Evolutionary conservation across 1,140 invertebrate genomes (phyloP), one percentile per base, ranked within the genome.

Genomic region (Megathymus violae): DNA sequence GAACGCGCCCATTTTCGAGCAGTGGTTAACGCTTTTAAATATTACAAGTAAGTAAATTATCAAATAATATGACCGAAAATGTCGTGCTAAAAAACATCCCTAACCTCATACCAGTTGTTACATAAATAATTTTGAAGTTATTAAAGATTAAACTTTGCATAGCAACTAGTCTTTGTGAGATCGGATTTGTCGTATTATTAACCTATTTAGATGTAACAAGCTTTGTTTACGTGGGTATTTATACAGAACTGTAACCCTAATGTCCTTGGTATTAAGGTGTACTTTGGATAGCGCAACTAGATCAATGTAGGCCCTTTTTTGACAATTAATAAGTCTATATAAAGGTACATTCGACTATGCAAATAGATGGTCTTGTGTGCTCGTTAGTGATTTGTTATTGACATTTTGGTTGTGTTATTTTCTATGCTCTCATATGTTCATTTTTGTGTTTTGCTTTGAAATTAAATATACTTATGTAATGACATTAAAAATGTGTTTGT

Each of bases 1-100:
- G 96, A 97, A 79, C 93, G 93, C 68, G 93, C 94, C 64, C 96
- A 97, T 84, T 97, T 97, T 89, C 92, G 94, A 67, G 93, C 95
- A 14, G 95, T 97, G 69, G 92, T 97, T 1, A 93, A 94, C 67
- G 96, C 96, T 51, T 97, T 97, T 80, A 94, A 93, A 91, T 94
- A 94, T 85, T 97, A 97, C 91, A 96, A 94, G 96, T 96, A 85
- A 92, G 91, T 89, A 25, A 63, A 71, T 52, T 61, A 38, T 61
- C 52, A 50, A 46, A 70, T 46, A 78, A 40, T 52, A 47, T 5
- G 11, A 68, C 60, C 44, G 41, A 63, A 60, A 44, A 58, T 16
- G 13, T 31, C 15, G 10, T n/a, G 22, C 11, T 31, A 31, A 9
- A 9, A 7, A 59, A 14, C 13, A 14, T n/a, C n/a, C n/a, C n/a